A percentile compares a stretch with the other conserved stretches of the same genome.
These are phyloP conservation scores for Muscina levida DNA, from an alignment of 2,888 invertebrate species.

Conservation along the genomic window DNA sequence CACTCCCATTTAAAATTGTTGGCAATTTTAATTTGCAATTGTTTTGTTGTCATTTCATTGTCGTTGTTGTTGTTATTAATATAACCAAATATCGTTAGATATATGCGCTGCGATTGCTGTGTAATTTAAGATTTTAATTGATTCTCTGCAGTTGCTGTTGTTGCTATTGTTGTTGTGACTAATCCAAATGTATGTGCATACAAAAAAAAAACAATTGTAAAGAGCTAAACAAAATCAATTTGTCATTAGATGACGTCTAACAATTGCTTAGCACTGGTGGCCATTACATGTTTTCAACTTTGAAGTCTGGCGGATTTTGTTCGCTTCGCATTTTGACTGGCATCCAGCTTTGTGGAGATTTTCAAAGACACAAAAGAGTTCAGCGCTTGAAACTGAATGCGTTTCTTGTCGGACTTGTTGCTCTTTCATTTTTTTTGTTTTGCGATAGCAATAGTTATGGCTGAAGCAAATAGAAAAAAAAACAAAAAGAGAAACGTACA, in stretches of 20 bases:
- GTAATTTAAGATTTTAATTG: slow-evolving; percentile 35
- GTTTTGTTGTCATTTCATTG: background rate
- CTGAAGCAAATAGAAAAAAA: slow-evolving; percentile 1
- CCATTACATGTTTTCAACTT: background rate
- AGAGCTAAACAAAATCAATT: slow-evolving; percentile 48
- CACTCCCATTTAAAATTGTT: background rate
- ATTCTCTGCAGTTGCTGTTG: slow-evolving; percentile 14
- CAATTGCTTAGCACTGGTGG: slow-evolving; percentile 17
- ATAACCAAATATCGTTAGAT: background rate
- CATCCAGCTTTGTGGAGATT: background rate
- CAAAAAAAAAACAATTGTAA: background rate
- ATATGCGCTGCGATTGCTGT: background rate
- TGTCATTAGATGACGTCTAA: slow-evolving; percentile 57
- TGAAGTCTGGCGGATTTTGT: background rate
- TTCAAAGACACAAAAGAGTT: background rate
- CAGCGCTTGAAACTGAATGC: slow-evolving; percentile 1
- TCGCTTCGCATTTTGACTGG: background rate
- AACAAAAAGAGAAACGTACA: background rate
- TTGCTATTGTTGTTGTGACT: slow-evolving; percentile 20
- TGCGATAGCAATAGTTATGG: slow-evolving; percentile 27
- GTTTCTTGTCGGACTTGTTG: background rate
- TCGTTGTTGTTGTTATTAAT: background rate
- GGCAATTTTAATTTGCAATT: background rate
- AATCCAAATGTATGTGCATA: background rate
- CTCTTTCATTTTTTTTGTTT: background rate